Base-by-base conservation (phyloP, 2,113 vertebrate genomes). In the Xenopus tropicalis region DNA sequence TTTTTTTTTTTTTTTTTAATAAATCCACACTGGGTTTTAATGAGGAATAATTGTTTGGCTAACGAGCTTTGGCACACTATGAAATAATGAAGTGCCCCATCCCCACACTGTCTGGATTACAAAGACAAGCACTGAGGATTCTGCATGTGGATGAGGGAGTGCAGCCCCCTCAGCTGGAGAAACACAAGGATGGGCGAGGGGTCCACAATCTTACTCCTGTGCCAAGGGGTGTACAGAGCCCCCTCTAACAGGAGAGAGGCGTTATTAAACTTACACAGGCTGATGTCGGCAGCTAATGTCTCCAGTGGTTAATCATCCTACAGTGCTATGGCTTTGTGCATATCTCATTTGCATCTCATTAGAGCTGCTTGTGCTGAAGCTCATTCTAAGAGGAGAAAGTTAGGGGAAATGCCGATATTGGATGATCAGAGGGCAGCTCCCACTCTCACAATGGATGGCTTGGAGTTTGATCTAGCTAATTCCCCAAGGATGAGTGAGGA, bases 291-390 rank as follows among this genome's bases (percentile, higher is more conserved):
- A 85, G 93, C 91, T 97, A 95, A 96, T 93, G 94, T 98, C 93
- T 92, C 92, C 91, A 90, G 93, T 92, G 93, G 94, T 98, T 96
- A 97, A 98, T 98, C 96, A 96, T 97, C 93, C 88, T 93, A 93
- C 93, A 92, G 93, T 93, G 94, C 94, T 94, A 95, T 93, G 95
- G 90, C 95, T 97, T 96, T 97, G 94, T 97, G 95, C 94, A 97
- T 96, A 96, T 97, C 97, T 97, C 93, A 98, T 98, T 97, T 97
- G 95, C 96, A 98, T 97, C 95, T 95, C 94, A 98, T 98, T 99
- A 98, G 94, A 90, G 88, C 69, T 13, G 44, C 72, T 62, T 42
- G 43, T 61, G 66, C 72, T 24, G 21, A 24, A 58, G 48, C 57
- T 59, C 29, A 24, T 61, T 75, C 59, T 6, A 25, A 58, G 14